phyloP scores from a whole-genome alignment of 1,140 invertebrate species.

The Brachystomella parvula region DNA sequence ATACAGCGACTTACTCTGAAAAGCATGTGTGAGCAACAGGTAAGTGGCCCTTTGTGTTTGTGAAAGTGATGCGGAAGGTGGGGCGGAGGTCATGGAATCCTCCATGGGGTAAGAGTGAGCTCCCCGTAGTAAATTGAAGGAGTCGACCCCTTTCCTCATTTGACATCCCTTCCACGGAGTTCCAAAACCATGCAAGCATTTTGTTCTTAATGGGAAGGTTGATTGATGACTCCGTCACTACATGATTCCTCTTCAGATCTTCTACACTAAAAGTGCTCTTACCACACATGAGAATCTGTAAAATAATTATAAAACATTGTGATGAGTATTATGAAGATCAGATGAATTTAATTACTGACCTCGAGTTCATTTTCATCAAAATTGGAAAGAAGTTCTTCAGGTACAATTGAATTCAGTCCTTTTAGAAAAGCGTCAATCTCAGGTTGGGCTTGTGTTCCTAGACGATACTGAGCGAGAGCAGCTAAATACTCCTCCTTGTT shows the following conservation, averaged over 20 bases:
- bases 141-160: conserved; percentile 85
- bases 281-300: conserved; percentile 33
- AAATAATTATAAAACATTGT: not conserved
- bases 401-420: conserved; percentile 81
- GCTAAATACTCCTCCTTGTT: conserved; percentile 78
- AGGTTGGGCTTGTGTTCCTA: conserved; percentile 67
- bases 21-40: conserved; percentile 73
- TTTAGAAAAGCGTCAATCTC: conserved; percentile 81
- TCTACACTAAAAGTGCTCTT: conserved; percentile 30
- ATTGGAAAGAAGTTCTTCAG: conserved; percentile 82
- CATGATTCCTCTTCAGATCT: conserved; percentile 29
- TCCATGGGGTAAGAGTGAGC: conserved; percentile 80
- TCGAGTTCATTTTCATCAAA: conserved; percentile 95
- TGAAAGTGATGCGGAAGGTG: conserved; percentile 77
- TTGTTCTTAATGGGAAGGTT: conserved; percentile 41
- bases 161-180: conserved; percentile 79
- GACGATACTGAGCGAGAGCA: conserved; percentile 75
- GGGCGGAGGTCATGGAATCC: conserved; percentile 79
- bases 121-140: conserved; percentile 86
- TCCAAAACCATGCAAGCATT: conserved; percentile 88
- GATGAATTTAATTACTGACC: conserved; percentile 48
- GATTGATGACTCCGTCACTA: not conserved
- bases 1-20: conserved; percentile 71
- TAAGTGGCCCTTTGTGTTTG: conserved; percentile 73
- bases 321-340: not conserved